Evolutionary conservation across 2,113 vertebrate genomes (phyloP).

Genomic region (Megaceryle maxima): DNA sequence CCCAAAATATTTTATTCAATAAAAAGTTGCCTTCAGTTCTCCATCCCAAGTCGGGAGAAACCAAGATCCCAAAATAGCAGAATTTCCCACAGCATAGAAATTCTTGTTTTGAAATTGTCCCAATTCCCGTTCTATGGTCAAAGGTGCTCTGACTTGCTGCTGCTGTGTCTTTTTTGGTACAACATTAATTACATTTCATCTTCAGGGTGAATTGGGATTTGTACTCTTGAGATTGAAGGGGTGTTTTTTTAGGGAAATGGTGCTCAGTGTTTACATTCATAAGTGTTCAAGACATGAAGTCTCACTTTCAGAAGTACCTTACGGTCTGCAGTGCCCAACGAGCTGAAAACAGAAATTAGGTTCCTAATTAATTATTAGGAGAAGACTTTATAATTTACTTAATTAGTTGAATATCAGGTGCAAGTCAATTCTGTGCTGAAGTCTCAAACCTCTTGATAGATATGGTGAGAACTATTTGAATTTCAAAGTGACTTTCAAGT

Average conservation of each 20-base stretch:
- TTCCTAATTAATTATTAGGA: neutral
- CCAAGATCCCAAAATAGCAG: neutral
- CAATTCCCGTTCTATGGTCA: neutral
- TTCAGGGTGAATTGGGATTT: neutral
- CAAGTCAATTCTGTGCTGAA: neutral
- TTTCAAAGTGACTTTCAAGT: conserved; percentile 35
- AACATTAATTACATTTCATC: neutral
- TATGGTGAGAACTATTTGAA: neutral
- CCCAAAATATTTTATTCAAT: neutral
- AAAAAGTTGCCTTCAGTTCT: neutral
- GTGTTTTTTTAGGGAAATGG: neutral
- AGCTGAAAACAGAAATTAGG: neutral
- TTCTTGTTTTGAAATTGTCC: neutral
- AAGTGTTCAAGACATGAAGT: neutral
- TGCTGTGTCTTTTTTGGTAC: neutral
- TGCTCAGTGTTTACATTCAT: neutral
- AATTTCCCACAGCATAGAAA: neutral
- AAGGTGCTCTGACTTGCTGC: neutral
- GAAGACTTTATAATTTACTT: neutral
- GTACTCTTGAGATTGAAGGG: neutral
- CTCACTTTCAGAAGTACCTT: neutral
- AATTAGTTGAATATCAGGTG: neutral
- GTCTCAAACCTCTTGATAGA: neutral
- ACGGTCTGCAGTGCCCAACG: neutral
- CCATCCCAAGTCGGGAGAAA: neutral